Percentiles rank a stretch among this genome's conserved stretches.
phyloP scores from a whole-genome alignment of 1,140 invertebrate genomes.

The Trichonephila inaurata region DNA sequence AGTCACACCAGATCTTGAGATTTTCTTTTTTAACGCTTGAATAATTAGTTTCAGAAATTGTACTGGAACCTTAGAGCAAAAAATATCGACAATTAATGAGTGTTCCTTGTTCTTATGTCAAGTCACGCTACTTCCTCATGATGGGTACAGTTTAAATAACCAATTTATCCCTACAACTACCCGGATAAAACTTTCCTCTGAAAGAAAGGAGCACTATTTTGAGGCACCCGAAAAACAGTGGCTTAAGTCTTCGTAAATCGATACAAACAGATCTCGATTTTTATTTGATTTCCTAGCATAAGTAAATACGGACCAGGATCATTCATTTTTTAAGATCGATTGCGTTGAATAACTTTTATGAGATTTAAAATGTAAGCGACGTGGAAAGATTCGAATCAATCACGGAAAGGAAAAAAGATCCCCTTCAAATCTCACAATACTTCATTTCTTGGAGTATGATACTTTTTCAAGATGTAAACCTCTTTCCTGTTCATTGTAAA shows the following conservation, averaged over 20 bases:
- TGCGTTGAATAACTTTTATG: neutral
- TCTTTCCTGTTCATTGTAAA: neutral
- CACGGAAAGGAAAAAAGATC: neutral
- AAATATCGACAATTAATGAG: neutral
- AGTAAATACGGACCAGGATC: neutral
- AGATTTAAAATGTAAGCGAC: neutral
- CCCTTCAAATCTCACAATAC: neutral
- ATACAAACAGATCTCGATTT: neutral
- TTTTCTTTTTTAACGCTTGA: neutral
- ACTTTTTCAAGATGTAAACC: neutral
- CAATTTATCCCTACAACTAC: neutral
- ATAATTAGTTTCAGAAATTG: neutral
- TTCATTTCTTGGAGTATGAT: neutral
- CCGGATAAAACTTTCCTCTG: neutral
- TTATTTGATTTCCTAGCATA: slow-evolving; percentile 1
- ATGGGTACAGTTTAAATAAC: neutral
- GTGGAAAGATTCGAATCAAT: slow-evolving; percentile 6
- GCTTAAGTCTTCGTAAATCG: neutral
- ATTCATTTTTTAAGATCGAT: neutral
- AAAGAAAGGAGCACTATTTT: neutral
- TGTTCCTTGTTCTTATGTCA: neutral
- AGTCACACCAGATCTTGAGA: neutral
- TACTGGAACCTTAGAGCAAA: neutral
- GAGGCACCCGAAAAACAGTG: neutral
- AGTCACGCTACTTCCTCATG: neutral